Evolutionary conservation across 2,888 invertebrate species (phyloP), one percentile per base, ranked within the genome.

Genomic region (Atherix ibis): DNA sequence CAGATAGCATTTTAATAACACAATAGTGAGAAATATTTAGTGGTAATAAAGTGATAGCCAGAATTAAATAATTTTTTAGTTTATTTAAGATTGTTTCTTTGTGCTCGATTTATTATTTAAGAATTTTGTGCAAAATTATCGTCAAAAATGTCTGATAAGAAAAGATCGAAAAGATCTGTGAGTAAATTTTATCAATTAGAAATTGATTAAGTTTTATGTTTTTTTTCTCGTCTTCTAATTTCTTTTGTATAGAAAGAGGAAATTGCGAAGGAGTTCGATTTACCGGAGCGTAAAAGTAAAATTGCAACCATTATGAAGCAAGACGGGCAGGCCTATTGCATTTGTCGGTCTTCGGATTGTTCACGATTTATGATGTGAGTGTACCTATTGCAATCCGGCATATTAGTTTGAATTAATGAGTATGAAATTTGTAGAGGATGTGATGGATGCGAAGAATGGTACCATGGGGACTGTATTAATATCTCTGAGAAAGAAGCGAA

Each of bases 391-490:
- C 15, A 24, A 5, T 33, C 14, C 6, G 27, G 8, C 5, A 17
- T 16, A 18, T 27, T 15, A 32, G 32, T 26, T 34, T n/a, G 12
- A 13, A 29, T 16, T 18, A 1, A 27, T 28, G 27, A 9, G 5
- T 17, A n/a, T n/a, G n/a, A n/a, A n/a, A 35, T 42, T 63, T 54
- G 4, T 50, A 87, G 87, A 57, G 91, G 87, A 24, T 97, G 97
- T 62, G 97, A 97, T 58, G 74, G 84, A 10, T 97, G 97, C 55
- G 91, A 95, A 57, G 94, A 95, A 61, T 97, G 97, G 95, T 97
- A 91, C 53, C 97, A 97, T 52, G 95, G 95, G 2, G 91, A 94
- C 53, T 97, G 95, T 56, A 92, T 97, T 43, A 85, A 84, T 46
- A 87, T 95, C 44, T 91, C 89, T 0, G 87, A 91, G 55, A 75